Conservation (phyloP, 2,113 vertebrate genomes). For the Hemiscyllium ocellatum region DNA sequence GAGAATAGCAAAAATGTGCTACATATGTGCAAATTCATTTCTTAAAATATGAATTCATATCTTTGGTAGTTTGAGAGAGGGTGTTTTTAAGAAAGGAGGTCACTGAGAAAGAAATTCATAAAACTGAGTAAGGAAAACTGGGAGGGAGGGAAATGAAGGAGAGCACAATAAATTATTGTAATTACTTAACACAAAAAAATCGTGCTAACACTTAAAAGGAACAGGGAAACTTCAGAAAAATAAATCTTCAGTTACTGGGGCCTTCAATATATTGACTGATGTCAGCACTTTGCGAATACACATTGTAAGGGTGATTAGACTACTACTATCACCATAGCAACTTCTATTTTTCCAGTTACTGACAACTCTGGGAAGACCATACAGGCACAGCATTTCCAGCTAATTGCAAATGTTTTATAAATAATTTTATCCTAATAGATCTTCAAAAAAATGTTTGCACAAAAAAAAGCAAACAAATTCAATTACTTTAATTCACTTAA, state of each 20-base stretch:
- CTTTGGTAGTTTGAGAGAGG: background rate
- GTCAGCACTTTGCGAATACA: slow-evolving; percentile 22
- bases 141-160: background rate
- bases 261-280: slow-evolving; percentile 24
- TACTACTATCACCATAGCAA: background rate
- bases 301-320: slow-evolving; percentile 12
- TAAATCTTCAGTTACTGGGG: slow-evolving; percentile 23
- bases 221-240: slow-evolving; percentile 21
- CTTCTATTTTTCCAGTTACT: slow-evolving; percentile 1
- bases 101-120: background rate
- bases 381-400: background rate
- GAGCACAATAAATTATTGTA: background rate
- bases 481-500: background rate
- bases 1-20: background rate
- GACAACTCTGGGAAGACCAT: background rate
- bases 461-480: slow-evolving; percentile 14
- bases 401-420: background rate
- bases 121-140: background rate
- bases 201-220: slow-evolving; percentile 2
- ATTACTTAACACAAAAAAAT: background rate
- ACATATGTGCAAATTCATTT: background rate
- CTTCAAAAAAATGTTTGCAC: background rate
- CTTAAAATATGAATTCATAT: background rate
- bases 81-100: background rate
- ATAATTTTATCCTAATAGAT: background rate